Base-by-base conservation (phyloP, 2,888 invertebrate species). In the Luperina nickerlii region DNA sequence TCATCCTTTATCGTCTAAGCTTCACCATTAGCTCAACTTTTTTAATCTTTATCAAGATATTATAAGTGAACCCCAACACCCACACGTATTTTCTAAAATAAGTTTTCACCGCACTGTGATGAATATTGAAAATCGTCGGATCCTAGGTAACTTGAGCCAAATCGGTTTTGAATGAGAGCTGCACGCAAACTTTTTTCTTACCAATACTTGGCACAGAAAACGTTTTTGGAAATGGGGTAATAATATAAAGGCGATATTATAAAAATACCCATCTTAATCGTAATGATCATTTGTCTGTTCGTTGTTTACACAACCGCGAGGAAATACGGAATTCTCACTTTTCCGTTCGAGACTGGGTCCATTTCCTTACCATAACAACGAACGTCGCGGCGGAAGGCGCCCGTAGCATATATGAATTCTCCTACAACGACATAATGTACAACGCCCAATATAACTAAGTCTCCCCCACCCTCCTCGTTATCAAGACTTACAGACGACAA, bases 331-430 rank as follows among this genome's bases (percentile, higher is more conserved):
- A 91, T 92, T 90, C 90, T 91, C 93, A 91, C 91, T 93, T 91
- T 95, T 94, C 95, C 95, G 93, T 91, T 93, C 88, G 81, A 89
- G 85, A 87, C 91, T 86, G 83, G 86, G 87, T 94, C 94, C 93
- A 96, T 96, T 96, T 96, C 96, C 95, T 92, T 90, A 85, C 91
- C 92, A 92, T 93, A 93, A 94, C 93, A 92, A 90, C 90, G 80
- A 90, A 89, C 91, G 90, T 89, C 90, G 91, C 88, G 87, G 90
- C 93, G 94, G 93, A 94, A 95, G 92, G 90, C 93, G 90, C 91
- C 92, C 91, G 90, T 92, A 89, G 92, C 93, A 93, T 93, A 92
- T 94, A 94, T 94, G 94, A 95, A 94, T 94, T 94, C 94, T 92
- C 92, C 90, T 91, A 88, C 90, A 88, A 81, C 85, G 80, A 73